Percentiles rank a stretch among this genome's conserved stretches.
These are phyloP conservation scores for Drosophila trapezifrons DNA, from an alignment of 1,140 invertebrate species.

Conservation along the genomic window DNA sequence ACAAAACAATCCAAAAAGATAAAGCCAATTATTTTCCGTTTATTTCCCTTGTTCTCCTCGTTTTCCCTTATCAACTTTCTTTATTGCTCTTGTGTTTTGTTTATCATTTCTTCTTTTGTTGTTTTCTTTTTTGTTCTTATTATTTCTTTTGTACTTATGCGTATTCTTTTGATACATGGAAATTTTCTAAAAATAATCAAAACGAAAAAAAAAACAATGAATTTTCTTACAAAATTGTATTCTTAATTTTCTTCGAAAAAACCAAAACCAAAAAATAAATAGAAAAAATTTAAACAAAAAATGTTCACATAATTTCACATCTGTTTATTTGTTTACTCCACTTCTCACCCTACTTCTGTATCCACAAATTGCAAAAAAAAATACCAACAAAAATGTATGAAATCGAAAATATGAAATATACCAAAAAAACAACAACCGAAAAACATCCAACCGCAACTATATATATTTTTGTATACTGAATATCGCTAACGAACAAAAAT, in stretches of 20 bases:
- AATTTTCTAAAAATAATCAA: constrained; percentile 36
- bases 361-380: constrained; percentile 76
- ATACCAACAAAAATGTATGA: constrained; percentile 48
- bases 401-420: constrained; percentile 43
- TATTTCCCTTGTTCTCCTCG: constrained; percentile 15
- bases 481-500: constrained; percentile 52
- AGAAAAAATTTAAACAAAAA: constrained; percentile 55
- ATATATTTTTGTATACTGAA: constrained; percentile 56
- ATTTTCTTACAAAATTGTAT: constrained; percentile 27
- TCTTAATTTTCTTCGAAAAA: constrained; percentile 38
- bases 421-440: constrained; percentile 37
- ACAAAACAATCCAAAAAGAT: constrained; percentile 24
- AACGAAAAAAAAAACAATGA: constrained; percentile 27
- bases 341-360: constrained; percentile 83
- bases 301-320: constrained; percentile 84
- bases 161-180: constrained; percentile 26
- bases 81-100: constrained; percentile 27
- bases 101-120: constrained; percentile 35
- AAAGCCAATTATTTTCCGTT: constrained; percentile 34
- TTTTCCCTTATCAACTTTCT: constrained; percentile 14
- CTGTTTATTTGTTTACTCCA: constrained; percentile 84
- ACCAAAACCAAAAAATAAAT: constrained; percentile 36
- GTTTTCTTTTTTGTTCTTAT: constrained; percentile 46
- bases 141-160: constrained; percentile 28
- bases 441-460: constrained; percentile 46